Evolutionary conservation across 2,113 vertebrate species (phyloP).

Genomic region (Phyllostomus discolor): DNA sequence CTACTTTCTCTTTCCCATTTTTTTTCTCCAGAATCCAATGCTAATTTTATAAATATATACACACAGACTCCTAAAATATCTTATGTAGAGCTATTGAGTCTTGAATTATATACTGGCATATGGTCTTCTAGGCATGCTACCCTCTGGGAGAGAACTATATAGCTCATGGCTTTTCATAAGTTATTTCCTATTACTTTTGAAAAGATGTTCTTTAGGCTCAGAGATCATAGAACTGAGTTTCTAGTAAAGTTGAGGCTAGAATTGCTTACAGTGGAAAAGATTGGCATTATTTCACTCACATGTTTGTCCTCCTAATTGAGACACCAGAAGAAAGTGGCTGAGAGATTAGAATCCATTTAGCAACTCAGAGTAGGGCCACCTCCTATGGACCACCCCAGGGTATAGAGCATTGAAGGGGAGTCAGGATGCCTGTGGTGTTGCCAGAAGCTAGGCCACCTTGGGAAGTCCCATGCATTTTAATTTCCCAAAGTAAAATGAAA

Average conservation of each 20-base stretch:
- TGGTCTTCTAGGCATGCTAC: not conserved
- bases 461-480: not conserved
- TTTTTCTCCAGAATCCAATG: not conserved
- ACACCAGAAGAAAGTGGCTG: not conserved
- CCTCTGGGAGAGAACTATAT: not conserved
- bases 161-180: not conserved
- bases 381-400: not conserved
- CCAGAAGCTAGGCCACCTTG: not conserved
- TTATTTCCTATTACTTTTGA: not conserved
- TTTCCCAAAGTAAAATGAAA: not conserved
- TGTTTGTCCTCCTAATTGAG: not conserved
- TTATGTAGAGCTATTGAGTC: not conserved
- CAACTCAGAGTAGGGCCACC: not conserved
- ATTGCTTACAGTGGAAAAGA: not conserved
- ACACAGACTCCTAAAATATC: not conserved
- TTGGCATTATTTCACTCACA: not conserved
- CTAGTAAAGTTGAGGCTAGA: not conserved
- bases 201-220: not conserved
- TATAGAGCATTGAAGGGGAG: not conserved
- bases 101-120: not conserved
- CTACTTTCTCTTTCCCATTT: conserved; percentile 31
- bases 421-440: not conserved
- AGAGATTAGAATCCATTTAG: not conserved
- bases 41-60: not conserved
- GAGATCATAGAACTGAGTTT: not conserved